Evolutionary conservation across 2,113 vertebrate genomes (phyloP).

Genomic region (Silurus glanis): DNA sequence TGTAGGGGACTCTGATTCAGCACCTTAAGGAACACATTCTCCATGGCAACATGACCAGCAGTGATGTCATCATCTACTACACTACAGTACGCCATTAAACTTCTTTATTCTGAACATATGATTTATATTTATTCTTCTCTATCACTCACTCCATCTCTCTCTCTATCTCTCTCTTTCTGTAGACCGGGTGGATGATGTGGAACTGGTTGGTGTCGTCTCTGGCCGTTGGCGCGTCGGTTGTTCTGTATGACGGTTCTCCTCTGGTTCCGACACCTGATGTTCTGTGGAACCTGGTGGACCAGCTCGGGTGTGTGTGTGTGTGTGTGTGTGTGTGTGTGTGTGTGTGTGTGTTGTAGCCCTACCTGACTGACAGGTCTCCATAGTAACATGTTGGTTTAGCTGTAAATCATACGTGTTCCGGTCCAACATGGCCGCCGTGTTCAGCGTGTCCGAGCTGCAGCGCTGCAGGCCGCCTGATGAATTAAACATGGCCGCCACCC

Average conservation of each 20-base stretch:
- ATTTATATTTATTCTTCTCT: not conserved
- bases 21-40: constrained; percentile 94
- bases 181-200: constrained; percentile 99
- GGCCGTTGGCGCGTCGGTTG: constrained; percentile 87
- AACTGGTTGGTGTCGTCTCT: constrained; percentile 91
- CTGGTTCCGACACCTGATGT: constrained; percentile 85
- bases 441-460: not conserved
- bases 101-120: not conserved
- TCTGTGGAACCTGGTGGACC: constrained; percentile 92
- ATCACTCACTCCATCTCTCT: not conserved
- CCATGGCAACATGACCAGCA: constrained; percentile 85
- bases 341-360: constrained; percentile 8
- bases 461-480: not conserved
- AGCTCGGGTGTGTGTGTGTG: constrained; percentile 80
- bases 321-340: constrained; percentile 3
- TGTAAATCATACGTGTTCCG: not conserved
- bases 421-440: not conserved
- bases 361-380: not conserved
- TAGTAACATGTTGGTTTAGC: not conserved
- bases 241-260: constrained; percentile 93
- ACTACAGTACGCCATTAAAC: constrained; percentile 77
- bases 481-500: constrained; percentile 7
- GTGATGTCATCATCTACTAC: constrained; percentile 90
- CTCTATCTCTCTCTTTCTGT: constrained; percentile 12
- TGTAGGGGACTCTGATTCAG: constrained; percentile 90